Evolutionary conservation across 2,888 invertebrate genomes (phyloP).

Genomic region (Eucera pruinosa): DNA sequence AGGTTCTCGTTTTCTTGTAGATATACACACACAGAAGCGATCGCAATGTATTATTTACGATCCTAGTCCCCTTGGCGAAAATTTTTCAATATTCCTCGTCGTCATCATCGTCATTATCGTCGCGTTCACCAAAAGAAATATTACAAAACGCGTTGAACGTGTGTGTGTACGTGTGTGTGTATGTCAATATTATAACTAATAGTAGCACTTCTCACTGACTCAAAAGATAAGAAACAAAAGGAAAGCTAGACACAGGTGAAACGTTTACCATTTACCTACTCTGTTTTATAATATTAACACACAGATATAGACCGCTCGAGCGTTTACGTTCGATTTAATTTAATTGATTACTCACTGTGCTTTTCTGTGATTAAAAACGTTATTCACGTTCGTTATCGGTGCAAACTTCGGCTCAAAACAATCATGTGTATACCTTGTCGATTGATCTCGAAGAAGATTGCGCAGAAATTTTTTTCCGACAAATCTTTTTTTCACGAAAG

Average conservation of each 20-base stretch:
- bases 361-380: conserved; percentile 54
- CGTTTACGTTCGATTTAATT: conserved; percentile 23
- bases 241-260: neutral
- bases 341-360: conserved; percentile 36
- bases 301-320: conserved; percentile 1
- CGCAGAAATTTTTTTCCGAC: conserved; percentile 45
- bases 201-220: neutral
- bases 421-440: conserved; percentile 41
- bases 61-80: conserved; percentile 49
- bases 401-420: conserved; percentile 61
- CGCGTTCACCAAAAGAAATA: neutral
- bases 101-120: neutral
- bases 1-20: conserved; percentile 37
- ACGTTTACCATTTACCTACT: conserved; percentile 5
- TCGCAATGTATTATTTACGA: conserved; percentile 41
- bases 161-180: neutral
- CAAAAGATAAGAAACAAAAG: neutral
- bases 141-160: conserved; percentile 10
- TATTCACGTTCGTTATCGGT: conserved; percentile 43
- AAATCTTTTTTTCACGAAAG: neutral
- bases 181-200: neutral
- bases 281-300: neutral
- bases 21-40: conserved; percentile 23
- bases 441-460: conserved; percentile 65
- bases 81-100: conserved; percentile 22